Percentiles rank a stretch among this genome's conserved stretches.
Conservation (phyloP, 1,140 invertebrate species). For the Penaeus chinensis region DNA sequence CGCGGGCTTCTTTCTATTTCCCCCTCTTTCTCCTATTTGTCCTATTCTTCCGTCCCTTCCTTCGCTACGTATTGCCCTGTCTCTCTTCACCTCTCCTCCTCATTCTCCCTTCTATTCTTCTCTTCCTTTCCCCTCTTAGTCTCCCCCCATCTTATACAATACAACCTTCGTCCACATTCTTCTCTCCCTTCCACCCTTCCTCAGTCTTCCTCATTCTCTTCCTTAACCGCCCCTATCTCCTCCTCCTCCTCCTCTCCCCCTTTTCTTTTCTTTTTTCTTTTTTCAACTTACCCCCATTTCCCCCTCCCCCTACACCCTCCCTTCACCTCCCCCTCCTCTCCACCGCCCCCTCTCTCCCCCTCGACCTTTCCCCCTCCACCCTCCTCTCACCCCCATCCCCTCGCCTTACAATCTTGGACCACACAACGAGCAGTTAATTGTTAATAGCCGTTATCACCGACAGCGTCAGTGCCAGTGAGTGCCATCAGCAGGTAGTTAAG, state of each 20-base stretch:
- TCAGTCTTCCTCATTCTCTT: neutral
- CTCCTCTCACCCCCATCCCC: neutral
- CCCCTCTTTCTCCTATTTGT: neutral
- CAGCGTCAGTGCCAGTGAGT: too few species aligned
- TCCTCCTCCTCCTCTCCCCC: neutral
- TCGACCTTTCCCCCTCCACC: neutral
- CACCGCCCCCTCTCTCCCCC: neutral
- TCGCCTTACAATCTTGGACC: too few species aligned
- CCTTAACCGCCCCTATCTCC: neutral
- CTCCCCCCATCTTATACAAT: too few species aligned
- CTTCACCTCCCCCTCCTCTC: neutral
- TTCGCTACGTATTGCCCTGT: neutral
- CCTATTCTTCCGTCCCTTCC: neutral
- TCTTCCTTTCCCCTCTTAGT: neutral
- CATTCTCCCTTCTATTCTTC: neutral
- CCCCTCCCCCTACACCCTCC: neutral
- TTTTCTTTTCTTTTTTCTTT: neutral
- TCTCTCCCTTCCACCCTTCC: neutral
- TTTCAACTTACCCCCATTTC: neutral
- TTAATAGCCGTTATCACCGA: too few species aligned
- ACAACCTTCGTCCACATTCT: neutral
- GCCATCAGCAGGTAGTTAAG: too few species aligned
- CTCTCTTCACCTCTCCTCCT: neutral
- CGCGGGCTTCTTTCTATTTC: neutral
- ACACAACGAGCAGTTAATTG: too few species aligned